A percentile compares a stretch with the other conserved stretches of the same genome.
Evolutionary conservation across 2,888 invertebrate genomes (phyloP).

Genomic region (Cheilosia grossa): DNA sequence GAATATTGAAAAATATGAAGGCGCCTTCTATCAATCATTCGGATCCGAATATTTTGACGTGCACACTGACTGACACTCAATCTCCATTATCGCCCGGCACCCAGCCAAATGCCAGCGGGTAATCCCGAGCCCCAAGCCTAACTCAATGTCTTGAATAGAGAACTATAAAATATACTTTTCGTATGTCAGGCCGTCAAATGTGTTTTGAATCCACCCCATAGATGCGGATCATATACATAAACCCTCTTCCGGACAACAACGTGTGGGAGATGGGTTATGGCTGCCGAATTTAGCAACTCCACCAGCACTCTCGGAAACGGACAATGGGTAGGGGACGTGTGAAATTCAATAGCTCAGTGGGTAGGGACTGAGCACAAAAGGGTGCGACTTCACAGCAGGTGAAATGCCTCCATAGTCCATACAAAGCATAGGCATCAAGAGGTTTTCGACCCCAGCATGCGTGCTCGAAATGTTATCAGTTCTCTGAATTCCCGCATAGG

Average conservation of each 20-base stretch:
- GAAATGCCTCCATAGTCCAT: background rate
- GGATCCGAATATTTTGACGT: slow-evolving; percentile 37
- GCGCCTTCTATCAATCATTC: slow-evolving; percentile 68
- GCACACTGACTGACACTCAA: slow-evolving; percentile 50
- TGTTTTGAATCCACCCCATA: slow-evolving; percentile 7
- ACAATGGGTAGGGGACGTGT: slow-evolving; percentile 11
- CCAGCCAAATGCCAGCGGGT: slow-evolving; percentile 46
- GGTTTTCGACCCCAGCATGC: slow-evolving; percentile 34
- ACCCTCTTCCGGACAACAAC: background rate
- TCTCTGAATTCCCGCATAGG: background rate
- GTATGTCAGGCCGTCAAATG: slow-evolving; percentile 31
- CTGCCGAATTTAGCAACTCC: slow-evolving; percentile 32
- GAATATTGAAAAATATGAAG: slow-evolving; percentile 44
- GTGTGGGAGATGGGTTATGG: background rate
- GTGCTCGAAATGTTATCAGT: slow-evolving; percentile 35
- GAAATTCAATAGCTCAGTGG: slow-evolving; percentile 43
- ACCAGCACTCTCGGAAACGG: background rate
- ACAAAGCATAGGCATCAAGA: background rate
- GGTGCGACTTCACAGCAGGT: slow-evolving; percentile 54
- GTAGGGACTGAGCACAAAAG: slow-evolving; percentile 26
- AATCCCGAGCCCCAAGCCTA: slow-evolving; percentile 12
- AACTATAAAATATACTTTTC: slow-evolving; percentile 30
- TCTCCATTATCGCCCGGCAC: slow-evolving; percentile 51
- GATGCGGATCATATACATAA: slow-evolving; percentile 15
- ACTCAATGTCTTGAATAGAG: slow-evolving; percentile 17